Conservation (phyloP, 2,888 invertebrate species). For the Morpho deidamia region DNA sequence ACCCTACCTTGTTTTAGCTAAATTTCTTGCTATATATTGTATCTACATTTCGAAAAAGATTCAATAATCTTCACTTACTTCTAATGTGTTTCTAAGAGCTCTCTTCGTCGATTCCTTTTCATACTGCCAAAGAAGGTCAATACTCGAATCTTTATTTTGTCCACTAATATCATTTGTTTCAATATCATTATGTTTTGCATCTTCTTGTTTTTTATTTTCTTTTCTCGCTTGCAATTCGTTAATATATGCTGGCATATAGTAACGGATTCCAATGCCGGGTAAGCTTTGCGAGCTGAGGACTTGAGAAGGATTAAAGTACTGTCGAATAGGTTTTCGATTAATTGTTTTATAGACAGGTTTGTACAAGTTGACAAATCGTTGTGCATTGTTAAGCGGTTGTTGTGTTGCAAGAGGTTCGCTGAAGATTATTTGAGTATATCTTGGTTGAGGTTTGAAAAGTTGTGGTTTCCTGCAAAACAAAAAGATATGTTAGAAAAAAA, state of each 20-base stretch:
- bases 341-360: constrained; percentile 42
- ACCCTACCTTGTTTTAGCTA: no score
- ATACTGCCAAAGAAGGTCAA: constrained; percentile 59
- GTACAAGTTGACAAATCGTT: constrained; percentile 65
- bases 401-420: constrained; percentile 36
- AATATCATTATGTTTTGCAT: constrained; percentile 54
- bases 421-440: constrained; percentile 59
- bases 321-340: constrained; percentile 34
- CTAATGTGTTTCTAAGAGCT: constrained; percentile 43
- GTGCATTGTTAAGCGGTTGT: constrained; percentile 50
- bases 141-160: constrained; percentile 39
- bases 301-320: constrained; percentile 50
- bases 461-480: constrained; percentile 57
- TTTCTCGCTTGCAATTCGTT: constrained; percentile 36
- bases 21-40: no score
- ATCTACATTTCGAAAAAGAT: no score
- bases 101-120: constrained; percentile 59
- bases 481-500: not conserved
- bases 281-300: constrained; percentile 57
- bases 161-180: constrained; percentile 48
- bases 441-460: constrained; percentile 58
- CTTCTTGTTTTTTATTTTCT: constrained; percentile 46
- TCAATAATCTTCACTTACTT: constrained; percentile 39
- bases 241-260: constrained; percentile 54
- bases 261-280: constrained; percentile 62